These are phyloP conservation scores for Perca schrenkii DNA, from an alignment of 2,113 vertebrate genomes.

Conservation along the genomic window DNA sequence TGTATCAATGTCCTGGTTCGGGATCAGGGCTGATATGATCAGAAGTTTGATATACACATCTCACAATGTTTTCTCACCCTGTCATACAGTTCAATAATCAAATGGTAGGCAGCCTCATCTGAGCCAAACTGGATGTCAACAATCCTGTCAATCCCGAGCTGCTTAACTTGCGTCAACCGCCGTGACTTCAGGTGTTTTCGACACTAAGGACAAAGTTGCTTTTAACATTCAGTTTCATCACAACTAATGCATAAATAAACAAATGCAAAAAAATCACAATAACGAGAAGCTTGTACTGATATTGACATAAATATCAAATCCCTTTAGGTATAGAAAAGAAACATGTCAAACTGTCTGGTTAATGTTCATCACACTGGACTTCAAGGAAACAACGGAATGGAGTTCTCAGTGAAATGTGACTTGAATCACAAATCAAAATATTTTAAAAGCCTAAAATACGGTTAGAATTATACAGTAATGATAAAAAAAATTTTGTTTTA, in stretches of 20 bases:
- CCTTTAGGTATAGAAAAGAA: not conserved
- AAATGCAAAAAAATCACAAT: not conserved
- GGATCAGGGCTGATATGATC: not conserved
- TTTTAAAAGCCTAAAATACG: not conserved
- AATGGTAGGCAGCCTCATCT: slow-evolving; percentile 94
- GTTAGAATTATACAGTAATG: not conserved
- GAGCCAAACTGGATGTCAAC: slow-evolving; percentile 98
- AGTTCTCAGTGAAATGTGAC: not conserved
- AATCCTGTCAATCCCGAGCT: slow-evolving; percentile 94
- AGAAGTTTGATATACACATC: not conserved
- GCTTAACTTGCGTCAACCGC: slow-evolving; percentile 88
- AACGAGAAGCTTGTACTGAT: not conserved
- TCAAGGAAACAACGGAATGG: not conserved
- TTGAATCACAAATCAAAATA: not conserved
- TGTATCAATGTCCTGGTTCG: not conserved
- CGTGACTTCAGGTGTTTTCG: slow-evolving; percentile 94
- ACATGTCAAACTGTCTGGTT: not conserved
- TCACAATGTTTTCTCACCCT: slow-evolving; percentile 86
- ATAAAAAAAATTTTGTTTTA: not conserved
- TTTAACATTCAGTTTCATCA: slow-evolving; percentile 9
- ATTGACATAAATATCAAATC: not conserved
- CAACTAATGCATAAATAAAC: not conserved
- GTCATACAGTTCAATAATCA: slow-evolving; percentile 96
- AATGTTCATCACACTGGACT: not conserved
- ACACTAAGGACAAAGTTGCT: slow-evolving; percentile 83